phyloP scores from a whole-genome alignment of 1,140 invertebrate species.

The Chironomus striatipennis region DNA sequence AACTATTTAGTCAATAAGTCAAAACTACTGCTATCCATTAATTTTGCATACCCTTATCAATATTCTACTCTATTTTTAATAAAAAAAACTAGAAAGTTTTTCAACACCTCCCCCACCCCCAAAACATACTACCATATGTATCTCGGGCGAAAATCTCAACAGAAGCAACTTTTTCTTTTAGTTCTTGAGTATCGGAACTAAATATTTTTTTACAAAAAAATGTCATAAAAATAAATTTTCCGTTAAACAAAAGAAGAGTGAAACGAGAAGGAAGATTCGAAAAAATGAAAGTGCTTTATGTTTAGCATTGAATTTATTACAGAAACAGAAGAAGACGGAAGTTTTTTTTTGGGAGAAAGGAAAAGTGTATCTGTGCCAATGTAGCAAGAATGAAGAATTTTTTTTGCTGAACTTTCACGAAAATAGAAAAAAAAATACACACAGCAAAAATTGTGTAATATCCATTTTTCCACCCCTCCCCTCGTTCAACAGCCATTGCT shows the following conservation, averaged over 20 bases:
- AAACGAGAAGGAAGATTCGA: neutral
- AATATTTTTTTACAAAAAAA: neutral
- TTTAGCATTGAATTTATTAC: constrained; percentile 8
- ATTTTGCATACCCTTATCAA: too few species aligned
- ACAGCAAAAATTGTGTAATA: constrained; percentile 13
- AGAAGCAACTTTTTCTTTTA: neutral
- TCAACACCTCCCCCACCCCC: too few species aligned
- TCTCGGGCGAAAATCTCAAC: neutral
- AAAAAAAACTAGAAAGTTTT: too few species aligned
- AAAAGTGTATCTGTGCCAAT: neutral
- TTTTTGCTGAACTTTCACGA: constrained; percentile 12
- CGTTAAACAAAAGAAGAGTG: constrained; percentile 1
- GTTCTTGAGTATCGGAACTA: too few species aligned
- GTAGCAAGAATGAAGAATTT: neutral
- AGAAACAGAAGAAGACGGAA: neutral
- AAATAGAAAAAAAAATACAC: neutral
- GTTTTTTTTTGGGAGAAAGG: too few species aligned
- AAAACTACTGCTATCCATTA: too few species aligned
- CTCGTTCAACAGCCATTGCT: neutral
- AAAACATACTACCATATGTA: neutral
- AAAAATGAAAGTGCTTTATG: neutral
- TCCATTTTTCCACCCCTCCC: neutral
- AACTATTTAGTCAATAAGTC: too few species aligned
- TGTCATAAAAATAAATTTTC: constrained; percentile 15
- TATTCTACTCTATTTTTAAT: too few species aligned